Percentiles rank a stretch among this genome's conserved stretches.
These are phyloP conservation scores for Ophonus ardosiacus DNA, from an alignment of 2,888 invertebrate genomes.

Conservation along the genomic window DNA sequence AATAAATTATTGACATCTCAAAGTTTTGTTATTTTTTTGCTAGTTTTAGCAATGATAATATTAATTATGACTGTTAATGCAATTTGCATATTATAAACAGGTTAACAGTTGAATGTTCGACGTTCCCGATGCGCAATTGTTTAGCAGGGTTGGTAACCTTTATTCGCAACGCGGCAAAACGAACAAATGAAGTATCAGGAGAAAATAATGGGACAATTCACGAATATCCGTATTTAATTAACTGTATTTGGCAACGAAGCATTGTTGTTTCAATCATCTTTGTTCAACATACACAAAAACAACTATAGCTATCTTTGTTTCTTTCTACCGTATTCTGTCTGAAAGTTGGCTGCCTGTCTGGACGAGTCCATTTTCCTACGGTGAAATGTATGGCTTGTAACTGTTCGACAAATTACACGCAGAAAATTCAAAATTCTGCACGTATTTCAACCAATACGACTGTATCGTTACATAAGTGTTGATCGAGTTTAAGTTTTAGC, in stretches of 20 bases:
- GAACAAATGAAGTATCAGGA: not conserved
- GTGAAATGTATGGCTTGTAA: constrained; percentile 52
- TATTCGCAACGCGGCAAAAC: not conserved
- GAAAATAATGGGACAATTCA: constrained; percentile 9
- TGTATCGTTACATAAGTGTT: constrained; percentile 2
- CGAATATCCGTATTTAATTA: constrained; percentile 22
- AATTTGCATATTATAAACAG: not conserved
- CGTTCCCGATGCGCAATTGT: not conserved
- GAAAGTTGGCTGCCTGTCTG: constrained; percentile 62
- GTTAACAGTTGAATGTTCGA: not conserved
- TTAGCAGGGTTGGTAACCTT: constrained; percentile 21
- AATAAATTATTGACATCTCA: constrained; percentile 10
- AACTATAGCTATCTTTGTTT: constrained; percentile 19
- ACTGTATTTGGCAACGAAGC: constrained; percentile 50
- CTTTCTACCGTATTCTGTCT: constrained; percentile 34
- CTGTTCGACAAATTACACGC: constrained; percentile 7
- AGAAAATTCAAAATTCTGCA: constrained; percentile 42
- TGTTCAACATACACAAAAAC: not conserved
- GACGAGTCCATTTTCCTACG: constrained; percentile 60
- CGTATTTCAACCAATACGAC: not conserved
- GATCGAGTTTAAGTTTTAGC: not conserved
- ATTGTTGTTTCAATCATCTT: not conserved
- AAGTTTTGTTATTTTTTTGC: not conserved
- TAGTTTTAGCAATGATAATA: not conserved
- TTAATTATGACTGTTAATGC: not conserved